These are phyloP conservation scores for Heliconius himera DNA, from an alignment of 1,140 invertebrate genomes.

Conservation along the genomic window DNA sequence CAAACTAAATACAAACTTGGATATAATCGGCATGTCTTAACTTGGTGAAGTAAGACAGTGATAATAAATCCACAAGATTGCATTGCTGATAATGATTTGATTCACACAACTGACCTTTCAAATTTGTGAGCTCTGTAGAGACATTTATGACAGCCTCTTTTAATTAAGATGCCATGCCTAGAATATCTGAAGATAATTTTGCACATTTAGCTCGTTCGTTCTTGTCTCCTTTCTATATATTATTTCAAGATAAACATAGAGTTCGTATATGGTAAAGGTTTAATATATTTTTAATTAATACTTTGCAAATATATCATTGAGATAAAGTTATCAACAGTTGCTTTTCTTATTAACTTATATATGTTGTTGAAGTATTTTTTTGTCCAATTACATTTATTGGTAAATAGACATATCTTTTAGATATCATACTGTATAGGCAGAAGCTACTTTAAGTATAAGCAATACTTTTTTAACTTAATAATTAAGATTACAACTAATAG, in stretches of 20 bases:
- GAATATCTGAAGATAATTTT: constrained; percentile 45
- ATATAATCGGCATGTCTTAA: constrained; percentile 33
- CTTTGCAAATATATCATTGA: not conserved
- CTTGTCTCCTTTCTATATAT: constrained; percentile 29
- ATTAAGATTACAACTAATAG: not conserved
- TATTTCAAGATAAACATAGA: constrained; percentile 30
- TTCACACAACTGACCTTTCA: constrained; percentile 60
- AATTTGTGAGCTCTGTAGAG: constrained; percentile 58
- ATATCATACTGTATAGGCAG: not conserved
- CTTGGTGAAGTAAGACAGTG: constrained; percentile 41
- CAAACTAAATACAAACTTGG: constrained; percentile 22
- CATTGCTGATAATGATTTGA: constrained; percentile 64
- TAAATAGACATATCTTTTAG: not conserved
- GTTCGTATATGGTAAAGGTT: not conserved
- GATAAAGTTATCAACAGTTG: not conserved
- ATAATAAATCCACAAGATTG: constrained; percentile 53
- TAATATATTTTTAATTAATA: constrained; percentile 8
- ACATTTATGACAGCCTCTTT: constrained; percentile 60
- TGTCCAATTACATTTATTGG: not conserved
- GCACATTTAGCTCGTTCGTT: constrained; percentile 28
- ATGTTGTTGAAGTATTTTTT: not conserved
- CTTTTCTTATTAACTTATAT: not conserved
- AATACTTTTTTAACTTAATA: not conserved
- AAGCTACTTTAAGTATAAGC: not conserved
- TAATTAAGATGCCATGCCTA: constrained; percentile 48